Percentiles rank a stretch among this genome's conserved stretches.
phyloP scores from a whole-genome alignment of 2,888 invertebrate species.

The Leucozona laternaria region DNA sequence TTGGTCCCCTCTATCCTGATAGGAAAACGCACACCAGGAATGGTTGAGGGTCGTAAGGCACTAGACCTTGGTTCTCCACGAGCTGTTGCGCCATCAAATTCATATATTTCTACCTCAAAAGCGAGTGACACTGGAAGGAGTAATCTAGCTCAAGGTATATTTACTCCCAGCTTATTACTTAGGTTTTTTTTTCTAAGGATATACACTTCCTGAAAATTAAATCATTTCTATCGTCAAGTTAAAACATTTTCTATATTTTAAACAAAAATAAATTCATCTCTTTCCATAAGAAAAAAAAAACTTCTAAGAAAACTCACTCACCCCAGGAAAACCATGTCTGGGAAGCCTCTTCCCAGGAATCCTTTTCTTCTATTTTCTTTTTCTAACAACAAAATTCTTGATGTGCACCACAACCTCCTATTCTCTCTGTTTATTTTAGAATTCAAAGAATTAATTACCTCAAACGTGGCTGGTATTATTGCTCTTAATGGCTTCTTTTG shows the following conservation, averaged over 20 bases:
- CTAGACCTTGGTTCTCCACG: no score
- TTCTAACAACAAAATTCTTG: not conserved
- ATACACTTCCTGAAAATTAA: not conserved
- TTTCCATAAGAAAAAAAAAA: not conserved
- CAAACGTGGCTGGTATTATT: constrained; percentile 36
- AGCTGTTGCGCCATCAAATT: no score
- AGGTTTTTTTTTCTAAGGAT: no score
- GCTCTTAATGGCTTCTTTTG: constrained; percentile 60
- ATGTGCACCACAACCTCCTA: constrained; percentile 12
- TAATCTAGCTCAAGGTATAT: no score
- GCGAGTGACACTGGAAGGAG: no score
- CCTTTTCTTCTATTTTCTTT: not conserved
- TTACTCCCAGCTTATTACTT: no score
- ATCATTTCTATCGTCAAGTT: not conserved
- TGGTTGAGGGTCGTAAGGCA: no score
- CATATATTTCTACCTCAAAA: no score
- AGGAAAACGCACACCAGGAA: no score
- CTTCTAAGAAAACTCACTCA: constrained; percentile 8
- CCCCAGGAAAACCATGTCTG: not conserved
- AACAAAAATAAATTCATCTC: not conserved
- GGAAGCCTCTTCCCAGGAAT: not conserved
- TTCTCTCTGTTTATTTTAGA: not conserved
- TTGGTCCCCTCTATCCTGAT: no score
- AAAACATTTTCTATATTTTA: no score
- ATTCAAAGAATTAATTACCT: constrained; percentile 65